Conservation (phyloP, 2,888 invertebrate species). For the Cephus pulcher region DNA sequence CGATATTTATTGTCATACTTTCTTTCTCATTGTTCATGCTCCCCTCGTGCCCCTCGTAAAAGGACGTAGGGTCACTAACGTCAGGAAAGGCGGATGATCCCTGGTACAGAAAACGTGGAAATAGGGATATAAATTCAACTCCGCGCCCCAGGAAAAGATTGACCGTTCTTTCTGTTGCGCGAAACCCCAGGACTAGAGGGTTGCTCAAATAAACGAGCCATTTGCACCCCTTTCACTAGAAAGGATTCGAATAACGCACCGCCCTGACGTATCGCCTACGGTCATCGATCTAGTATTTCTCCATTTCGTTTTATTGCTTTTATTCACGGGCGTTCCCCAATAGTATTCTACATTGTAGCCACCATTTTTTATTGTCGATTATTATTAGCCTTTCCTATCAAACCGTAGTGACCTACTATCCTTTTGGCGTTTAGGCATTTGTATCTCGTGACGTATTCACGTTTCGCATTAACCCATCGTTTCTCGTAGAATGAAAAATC, state of each 20-base stretch:
- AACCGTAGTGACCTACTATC: not conserved
- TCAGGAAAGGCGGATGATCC: not conserved
- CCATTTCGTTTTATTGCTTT: not conserved
- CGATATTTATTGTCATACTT: not conserved
- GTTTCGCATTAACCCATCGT: not conserved
- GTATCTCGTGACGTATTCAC: not conserved
- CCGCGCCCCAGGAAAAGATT: not conserved
- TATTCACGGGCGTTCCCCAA: not conserved
- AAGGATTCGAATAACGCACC: not conserved
- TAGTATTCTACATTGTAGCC: not conserved
- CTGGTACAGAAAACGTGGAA: not conserved
- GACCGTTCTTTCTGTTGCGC: not conserved
- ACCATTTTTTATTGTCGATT: not conserved
- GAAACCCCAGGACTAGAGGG: not conserved
- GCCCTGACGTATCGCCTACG: not conserved
- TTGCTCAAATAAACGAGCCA: constrained; percentile 1
- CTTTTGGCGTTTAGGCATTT: not conserved
- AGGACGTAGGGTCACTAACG: not conserved
- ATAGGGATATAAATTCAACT: not conserved
- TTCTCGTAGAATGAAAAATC: not conserved
- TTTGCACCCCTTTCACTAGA: not conserved
- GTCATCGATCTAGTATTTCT: not conserved
- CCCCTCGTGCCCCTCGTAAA: not conserved
- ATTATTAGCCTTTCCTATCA: not conserved
- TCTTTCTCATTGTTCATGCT: not conserved